These are phyloP conservation scores for Thaleichthys pacificus DNA, from an alignment of 2,797 vertebrate species.

Conservation along the genomic window DNA sequence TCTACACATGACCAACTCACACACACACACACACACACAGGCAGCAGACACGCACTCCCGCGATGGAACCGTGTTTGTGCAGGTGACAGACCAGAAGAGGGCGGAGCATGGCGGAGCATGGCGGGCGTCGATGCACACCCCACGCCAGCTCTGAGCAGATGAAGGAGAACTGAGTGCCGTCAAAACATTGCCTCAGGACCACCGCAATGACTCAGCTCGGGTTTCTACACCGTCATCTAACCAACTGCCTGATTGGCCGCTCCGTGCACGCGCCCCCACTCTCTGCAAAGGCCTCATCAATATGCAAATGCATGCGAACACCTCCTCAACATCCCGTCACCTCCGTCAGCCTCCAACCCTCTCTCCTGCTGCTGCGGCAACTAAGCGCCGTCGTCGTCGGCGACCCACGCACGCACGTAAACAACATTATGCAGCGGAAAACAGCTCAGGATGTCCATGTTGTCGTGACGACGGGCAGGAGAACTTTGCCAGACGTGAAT, in stretches of 20 bases:
- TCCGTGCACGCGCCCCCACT: constrained; percentile 37
- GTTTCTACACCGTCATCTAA: constrained; percentile 42
- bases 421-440: constrained; percentile 39
- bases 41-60: too few relatives aligned
- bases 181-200: too few relatives aligned
- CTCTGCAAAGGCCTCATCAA: constrained; percentile 41
- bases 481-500: constrained; percentile 24
- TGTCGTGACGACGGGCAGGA: constrained; percentile 24
- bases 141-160: too few relatives aligned
- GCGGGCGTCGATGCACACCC: too few relatives aligned
- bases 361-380: constrained; percentile 36
- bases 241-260: constrained; percentile 52
- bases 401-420: constrained; percentile 9
- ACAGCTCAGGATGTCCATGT: constrained; percentile 31
- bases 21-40: too few relatives aligned
- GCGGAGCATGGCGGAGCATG: too few relatives aligned
- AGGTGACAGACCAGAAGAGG: too few relatives aligned
- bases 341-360: constrained; percentile 32
- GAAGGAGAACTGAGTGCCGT: too few relatives aligned
- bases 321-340: constrained; percentile 55
- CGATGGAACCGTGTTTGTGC: too few relatives aligned
- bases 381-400: constrained; percentile 36
- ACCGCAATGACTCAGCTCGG: background rate
- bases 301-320: constrained; percentile 54
- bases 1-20: too few relatives aligned